Evolutionary conservation across 2,888 invertebrate genomes (phyloP).

Genomic region (Ophraella communa): DNA sequence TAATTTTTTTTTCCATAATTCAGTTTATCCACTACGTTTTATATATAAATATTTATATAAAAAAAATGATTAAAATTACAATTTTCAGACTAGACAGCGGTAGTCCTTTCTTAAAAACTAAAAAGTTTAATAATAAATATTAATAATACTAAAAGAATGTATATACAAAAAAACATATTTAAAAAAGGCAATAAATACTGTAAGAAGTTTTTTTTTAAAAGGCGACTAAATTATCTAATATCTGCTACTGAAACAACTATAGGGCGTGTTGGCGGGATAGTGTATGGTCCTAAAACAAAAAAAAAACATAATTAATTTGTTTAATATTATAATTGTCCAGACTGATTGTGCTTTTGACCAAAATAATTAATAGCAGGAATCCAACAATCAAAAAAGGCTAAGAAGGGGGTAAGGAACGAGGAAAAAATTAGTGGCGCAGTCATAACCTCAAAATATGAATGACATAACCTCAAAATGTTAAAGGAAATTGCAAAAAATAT

Average conservation of each 20-base stretch:
- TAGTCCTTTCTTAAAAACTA: slow-evolving; percentile 44
- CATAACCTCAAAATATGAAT: too few relatives aligned
- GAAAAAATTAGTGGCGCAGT: too few relatives aligned
- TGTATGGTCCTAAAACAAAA: slow-evolving; percentile 56
- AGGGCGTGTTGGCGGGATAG: slow-evolving; percentile 53
- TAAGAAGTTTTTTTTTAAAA: slow-evolving; percentile 17
- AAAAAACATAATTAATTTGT: slow-evolving; percentile 8
- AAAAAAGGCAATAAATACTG: slow-evolving; percentile 39
- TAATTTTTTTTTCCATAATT: slow-evolving; percentile 5
- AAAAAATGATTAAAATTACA: slow-evolving; percentile 31
- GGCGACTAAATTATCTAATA: slow-evolving; percentile 42
- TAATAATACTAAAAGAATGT: slow-evolving; percentile 23
- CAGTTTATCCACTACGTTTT: not conserved
- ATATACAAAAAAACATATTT: slow-evolving; percentile 39
- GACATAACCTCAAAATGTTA: too few relatives aligned
- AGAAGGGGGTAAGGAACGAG: too few relatives aligned
- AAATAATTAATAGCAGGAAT: too few relatives aligned
- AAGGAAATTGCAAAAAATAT: too few relatives aligned
- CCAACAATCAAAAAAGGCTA: too few relatives aligned
- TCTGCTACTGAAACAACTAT: slow-evolving; percentile 54
- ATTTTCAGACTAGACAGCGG: slow-evolving; percentile 50
- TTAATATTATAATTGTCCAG: too few relatives aligned
- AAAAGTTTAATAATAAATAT: slow-evolving; percentile 32
- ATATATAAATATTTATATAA: slow-evolving; percentile 9
- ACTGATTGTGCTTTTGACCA: too few relatives aligned